phyloP scores from a whole-genome alignment of 1,140 invertebrate species.

The Penaeus vannamei region DNA sequence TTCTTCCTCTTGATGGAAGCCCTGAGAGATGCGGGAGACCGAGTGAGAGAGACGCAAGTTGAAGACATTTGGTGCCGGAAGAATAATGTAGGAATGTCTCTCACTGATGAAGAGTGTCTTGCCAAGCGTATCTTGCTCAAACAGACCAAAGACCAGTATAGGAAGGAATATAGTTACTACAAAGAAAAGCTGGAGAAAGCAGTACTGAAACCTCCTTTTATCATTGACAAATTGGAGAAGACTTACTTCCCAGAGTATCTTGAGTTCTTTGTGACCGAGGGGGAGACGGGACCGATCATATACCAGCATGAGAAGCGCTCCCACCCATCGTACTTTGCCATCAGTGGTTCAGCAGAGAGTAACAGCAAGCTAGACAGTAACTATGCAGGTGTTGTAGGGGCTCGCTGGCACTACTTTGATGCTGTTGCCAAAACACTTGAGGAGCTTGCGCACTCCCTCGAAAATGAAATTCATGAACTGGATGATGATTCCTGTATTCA shows the following conservation, averaged over 20 bases:
- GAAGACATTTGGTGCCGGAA: slow-evolving; percentile 46
- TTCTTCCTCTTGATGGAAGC: slow-evolving; percentile 56
- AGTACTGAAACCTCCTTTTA: slow-evolving; percentile 56
- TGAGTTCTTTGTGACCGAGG: slow-evolving; percentile 51
- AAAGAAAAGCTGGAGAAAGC: slow-evolving; percentile 57
- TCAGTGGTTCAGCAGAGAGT: slow-evolving; percentile 23
- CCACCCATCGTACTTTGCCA: slow-evolving; percentile 47
- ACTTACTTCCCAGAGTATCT: slow-evolving; percentile 59
- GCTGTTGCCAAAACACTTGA: slow-evolving; percentile 54
- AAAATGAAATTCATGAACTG: slow-evolving; percentile 36
- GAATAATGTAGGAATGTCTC: slow-evolving; percentile 37
- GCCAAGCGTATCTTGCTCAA: slow-evolving; percentile 56
- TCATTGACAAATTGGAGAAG: slow-evolving; percentile 50
- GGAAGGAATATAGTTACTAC: slow-evolving; percentile 57
- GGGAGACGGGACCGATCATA: slow-evolving; percentile 28
- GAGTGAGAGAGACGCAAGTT: slow-evolving; percentile 35
- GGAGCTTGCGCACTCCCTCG: slow-evolving; percentile 29
- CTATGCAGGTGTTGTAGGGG: slow-evolving; percentile 31
- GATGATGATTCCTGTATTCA: slow-evolving; percentile 49
- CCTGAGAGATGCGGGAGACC: slow-evolving; percentile 47
- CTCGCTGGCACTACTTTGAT: slow-evolving; percentile 55
- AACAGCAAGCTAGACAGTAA: slow-evolving; percentile 14
- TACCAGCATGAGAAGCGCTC: slow-evolving; percentile 43
- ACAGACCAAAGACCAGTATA: slow-evolving; percentile 59
- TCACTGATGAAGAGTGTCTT: slow-evolving; percentile 57